Base-by-base conservation (phyloP, 2,888 invertebrate species). In the Tachina lurida region DNA sequence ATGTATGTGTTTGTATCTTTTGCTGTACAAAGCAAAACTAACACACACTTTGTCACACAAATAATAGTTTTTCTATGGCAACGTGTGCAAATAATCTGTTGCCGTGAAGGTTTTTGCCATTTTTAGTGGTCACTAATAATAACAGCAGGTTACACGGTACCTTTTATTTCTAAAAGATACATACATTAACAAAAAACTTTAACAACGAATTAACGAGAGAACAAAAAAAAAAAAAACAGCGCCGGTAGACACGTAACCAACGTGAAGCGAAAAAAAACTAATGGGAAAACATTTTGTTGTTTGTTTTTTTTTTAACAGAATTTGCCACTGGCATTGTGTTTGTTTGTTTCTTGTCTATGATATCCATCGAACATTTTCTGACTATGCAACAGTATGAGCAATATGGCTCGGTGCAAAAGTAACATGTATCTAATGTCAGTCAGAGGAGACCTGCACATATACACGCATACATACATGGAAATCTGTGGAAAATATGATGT, bases 101-200 rank as follows among this genome's bases (percentile, higher is more conserved):
- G 76, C 79, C 62, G 43, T 67, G 65, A 83, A 76, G 78, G 82
- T 77, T 81, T 68, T 77, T 86, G 76, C 75, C 67, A 71, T 83
- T 73, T 86, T 76, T 73, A 63, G 67, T 80, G 86, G 79, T 76
- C 83, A 83, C 81, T 78, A 78, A 81, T 75, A 82, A 77, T 73
- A 83, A 71, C 71, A 83, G 83, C 83, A 83, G 83, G 83, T 86
- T 86, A 81, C 79, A 80, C 76, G 77, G 78, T 68, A 74, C 74
- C 63, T 81, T 74, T 78, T 52, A 73, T 49, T 52, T 19, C 13
- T 54, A 58, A 39, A 62, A 63, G 49, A 45, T 54, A 71, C 52
- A 58, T 58, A 31, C 31, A 7, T 54, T 19, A 58, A 75, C 39
- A 58, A 77, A 52, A 54, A 70, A 54, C 22, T 79, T 31, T 10